A percentile compares a stretch with the other conserved stretches of the same genome.
Conservation (phyloP, 1,140 invertebrate genomes). For the Drosophila busckii region DNA sequence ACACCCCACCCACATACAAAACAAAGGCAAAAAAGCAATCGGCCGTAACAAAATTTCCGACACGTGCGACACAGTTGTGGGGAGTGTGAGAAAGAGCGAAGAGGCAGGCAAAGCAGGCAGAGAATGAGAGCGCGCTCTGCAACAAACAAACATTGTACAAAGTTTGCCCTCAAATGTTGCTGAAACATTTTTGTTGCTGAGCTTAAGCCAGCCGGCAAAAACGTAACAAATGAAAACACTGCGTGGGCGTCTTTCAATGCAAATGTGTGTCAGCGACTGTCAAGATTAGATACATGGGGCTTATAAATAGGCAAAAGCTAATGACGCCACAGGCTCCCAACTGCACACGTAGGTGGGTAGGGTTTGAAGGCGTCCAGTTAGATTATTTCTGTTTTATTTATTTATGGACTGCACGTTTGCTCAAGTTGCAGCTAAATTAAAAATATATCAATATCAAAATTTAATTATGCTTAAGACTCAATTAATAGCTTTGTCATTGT, state of each 20-base stretch:
- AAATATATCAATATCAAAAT: too few species aligned
- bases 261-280: slow-evolving; percentile 16
- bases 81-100: too few species aligned
- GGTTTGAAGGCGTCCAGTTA: too few species aligned
- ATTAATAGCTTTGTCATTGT: too few species aligned
- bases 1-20: slow-evolving; percentile 7
- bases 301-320: slow-evolving; percentile 36
- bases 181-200: slow-evolving; percentile 20
- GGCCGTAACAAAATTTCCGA: slow-evolving; percentile 75
- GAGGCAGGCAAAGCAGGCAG: slow-evolving; percentile 8
- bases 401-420: too few species aligned
- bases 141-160: not conserved
- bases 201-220: slow-evolving; percentile 26
- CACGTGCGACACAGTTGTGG: slow-evolving; percentile 75
- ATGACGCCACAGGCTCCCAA: too few species aligned
- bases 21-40: slow-evolving; percentile 55
- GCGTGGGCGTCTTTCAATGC: slow-evolving; percentile 5
- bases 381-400: too few species aligned
- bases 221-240: too few species aligned
- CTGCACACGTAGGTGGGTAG: too few species aligned
- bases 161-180: slow-evolving; percentile 28
- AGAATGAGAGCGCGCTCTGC: slow-evolving; percentile 3
- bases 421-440: too few species aligned
- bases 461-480: too few species aligned
- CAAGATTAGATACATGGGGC: slow-evolving; percentile 17